Base-by-base conservation (phyloP, 2,797 vertebrate genomes). In the Antennarius maculatus region DNA sequence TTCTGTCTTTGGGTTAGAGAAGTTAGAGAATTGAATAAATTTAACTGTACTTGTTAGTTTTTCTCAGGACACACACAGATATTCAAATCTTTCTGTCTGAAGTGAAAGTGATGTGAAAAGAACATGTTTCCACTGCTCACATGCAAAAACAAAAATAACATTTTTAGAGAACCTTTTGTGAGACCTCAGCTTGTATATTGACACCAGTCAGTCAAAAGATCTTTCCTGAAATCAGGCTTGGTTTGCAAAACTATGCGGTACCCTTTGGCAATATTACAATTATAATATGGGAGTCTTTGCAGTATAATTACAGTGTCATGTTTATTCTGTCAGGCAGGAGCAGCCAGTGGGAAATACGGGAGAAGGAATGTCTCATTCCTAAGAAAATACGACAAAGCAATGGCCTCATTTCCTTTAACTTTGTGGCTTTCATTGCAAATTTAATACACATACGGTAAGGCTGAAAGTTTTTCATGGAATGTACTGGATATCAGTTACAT, bases 191-290 rank as follows among this genome's bases (percentile, higher is more conserved):
- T n/a, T 15, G 8, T 61, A 47, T 64, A 67, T 2, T 57, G 67
- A 61, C 51, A 65, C 58, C 6, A 39, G 34, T 68, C 61, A 60
- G 23, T 63, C 54, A 55, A 51, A 63, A 50, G 54, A 27, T 54
- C 4, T 68, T 69, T 49, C 54, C 11, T 51, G 14, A 60, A 46
- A 41, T 43, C 6, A 16, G 4, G 42, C 43, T 18, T 28, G 53
- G 28, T 41, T 61, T 71, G 7, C 29, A 7, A 27, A 13, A 16
- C 37, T 39, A 39, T 39, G 37, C 2, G 7, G 37, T 27, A 51
- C 7, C n/a, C 27, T 53, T n/a, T 68, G 43, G 51, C 43, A 34
- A 29, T 18, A 34, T 34, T 34, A 34, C 31, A 34, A 8, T 23
- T 34, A 34, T 54, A 39, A 53, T 37, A 14, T 2, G 9, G 18